Conservation (phyloP, 2,113 vertebrate species). For the Brachyistius frenatus region DNA sequence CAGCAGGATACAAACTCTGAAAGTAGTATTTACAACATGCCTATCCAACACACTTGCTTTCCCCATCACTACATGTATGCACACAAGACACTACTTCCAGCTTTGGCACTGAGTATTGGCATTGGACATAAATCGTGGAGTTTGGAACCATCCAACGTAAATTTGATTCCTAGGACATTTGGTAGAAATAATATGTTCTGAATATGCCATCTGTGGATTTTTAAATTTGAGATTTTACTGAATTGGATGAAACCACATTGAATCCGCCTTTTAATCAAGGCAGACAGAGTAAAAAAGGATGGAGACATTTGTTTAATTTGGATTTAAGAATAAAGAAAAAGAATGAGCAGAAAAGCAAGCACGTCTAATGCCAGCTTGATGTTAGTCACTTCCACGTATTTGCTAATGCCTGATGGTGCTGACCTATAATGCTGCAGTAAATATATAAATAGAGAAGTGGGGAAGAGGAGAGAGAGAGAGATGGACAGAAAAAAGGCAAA, state of each 20-base stretch:
- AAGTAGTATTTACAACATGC: too few relatives aligned
- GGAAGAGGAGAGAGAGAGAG: conserved; percentile 8
- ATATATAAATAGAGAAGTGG: not conserved
- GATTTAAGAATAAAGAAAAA: not conserved
- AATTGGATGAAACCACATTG: not conserved
- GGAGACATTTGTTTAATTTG: not conserved
- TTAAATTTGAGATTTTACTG: not conserved
- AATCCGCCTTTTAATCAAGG: not conserved
- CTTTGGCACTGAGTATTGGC: not conserved
- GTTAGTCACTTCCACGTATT: not conserved
- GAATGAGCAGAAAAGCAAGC: not conserved
- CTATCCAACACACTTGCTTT: too few relatives aligned
- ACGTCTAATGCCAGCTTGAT: not conserved
- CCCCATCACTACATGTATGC: too few relatives aligned
- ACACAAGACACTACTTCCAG: not conserved
- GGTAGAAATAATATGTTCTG: conserved; percentile 7
- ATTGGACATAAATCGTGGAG: not conserved
- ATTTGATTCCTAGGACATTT: not conserved
- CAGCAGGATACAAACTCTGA: too few relatives aligned
- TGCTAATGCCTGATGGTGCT: not conserved
- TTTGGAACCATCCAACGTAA: not conserved
- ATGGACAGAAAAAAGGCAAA: conserved; percentile 33
- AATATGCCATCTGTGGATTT: not conserved
- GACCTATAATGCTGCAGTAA: not conserved
- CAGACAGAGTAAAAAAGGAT: not conserved